Base-by-base conservation (phyloP, 2,113 vertebrate species). In the Porphyrio hochstetteri region DNA sequence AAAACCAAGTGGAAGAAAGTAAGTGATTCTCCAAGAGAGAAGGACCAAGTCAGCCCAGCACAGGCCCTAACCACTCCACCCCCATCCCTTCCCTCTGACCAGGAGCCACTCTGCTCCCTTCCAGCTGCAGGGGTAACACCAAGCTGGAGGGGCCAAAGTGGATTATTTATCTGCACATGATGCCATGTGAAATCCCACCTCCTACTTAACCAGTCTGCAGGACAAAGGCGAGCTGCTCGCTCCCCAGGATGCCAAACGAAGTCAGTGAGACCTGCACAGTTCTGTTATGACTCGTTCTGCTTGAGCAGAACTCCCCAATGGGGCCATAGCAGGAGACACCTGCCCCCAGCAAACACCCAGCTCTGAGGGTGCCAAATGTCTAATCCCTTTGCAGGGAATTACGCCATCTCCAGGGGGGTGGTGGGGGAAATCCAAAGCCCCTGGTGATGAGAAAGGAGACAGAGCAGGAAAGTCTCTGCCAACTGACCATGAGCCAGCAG, bases 251-350 rank as follows among this genome's bases (percentile, higher is more conserved):
- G 81, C 69, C 63, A 64, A 42, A 44, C 0, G 57, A 76, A 87
- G 89, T 79, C 63, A 61, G 80, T 0, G 0, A 90, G 57, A 65
- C 46, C 53, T 38, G 68, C 80, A 8, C 70, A 53, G 91, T 93
- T 85, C 74, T 67, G 63, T 86, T 85, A 83, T 63, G 92, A 79
- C 67, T 69, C 86, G 90, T 96, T 96, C 90, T 90, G 78, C 88
- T 69, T 10, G 10, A 87, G 84, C 8, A 44, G 59, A 92, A 53
- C 82, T 40, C 76, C 84, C 74, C 91, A 96, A 69, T 7, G 10
- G 79, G 75, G 86, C 2, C 3, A 40, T 44, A 53, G 91, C 82
- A 44, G 93, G 91, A 93, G 86, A 71, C 60, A 33, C 78, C 77
- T 20, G 90, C 90, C 92, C 63, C 1, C 28, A 86, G 89, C 90